These are phyloP conservation scores for Myotis daubentonii DNA, from an alignment of 2,797 vertebrate genomes.

Conservation along the genomic window DNA sequence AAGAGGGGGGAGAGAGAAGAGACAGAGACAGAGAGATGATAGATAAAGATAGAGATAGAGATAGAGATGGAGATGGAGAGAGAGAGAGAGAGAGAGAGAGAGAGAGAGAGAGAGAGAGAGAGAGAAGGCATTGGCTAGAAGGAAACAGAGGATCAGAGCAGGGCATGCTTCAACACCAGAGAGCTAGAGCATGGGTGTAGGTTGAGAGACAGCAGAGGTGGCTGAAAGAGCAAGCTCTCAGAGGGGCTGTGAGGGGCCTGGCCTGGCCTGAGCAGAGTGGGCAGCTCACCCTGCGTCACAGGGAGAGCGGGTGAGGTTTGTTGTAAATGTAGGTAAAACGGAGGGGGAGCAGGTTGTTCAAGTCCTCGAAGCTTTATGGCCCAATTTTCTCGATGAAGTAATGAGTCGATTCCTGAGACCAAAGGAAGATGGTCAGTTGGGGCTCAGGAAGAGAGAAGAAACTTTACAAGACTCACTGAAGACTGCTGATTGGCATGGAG, in stretches of 20 bases:
- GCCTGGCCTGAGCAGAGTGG: background rate
- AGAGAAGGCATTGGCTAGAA: background rate
- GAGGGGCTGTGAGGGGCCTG: background rate
- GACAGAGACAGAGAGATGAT: background rate
- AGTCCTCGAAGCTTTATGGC: background rate
- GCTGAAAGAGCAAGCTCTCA: background rate
- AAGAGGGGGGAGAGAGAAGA: too few species aligned
- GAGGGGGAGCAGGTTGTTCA: background rate
- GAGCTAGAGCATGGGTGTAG: background rate
- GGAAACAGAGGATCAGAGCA: background rate
- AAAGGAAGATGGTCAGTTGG: accelerated
- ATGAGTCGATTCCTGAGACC: background rate
- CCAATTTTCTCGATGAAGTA: background rate
- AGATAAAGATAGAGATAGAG: background rate
- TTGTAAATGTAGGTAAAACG: background rate
- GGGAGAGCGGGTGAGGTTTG: background rate
- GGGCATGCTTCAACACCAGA: background rate
- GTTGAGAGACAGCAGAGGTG: background rate
- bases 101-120: background rate
- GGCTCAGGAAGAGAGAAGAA: background rate
- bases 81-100: background rate
- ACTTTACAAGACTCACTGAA: background rate
- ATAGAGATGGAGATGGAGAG: too few species aligned
- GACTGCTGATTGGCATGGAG: background rate
- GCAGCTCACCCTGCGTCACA: accelerated